phyloP scores from a whole-genome alignment of 2,797 vertebrate genomes.

The Poeciliopsis turneri region DNA sequence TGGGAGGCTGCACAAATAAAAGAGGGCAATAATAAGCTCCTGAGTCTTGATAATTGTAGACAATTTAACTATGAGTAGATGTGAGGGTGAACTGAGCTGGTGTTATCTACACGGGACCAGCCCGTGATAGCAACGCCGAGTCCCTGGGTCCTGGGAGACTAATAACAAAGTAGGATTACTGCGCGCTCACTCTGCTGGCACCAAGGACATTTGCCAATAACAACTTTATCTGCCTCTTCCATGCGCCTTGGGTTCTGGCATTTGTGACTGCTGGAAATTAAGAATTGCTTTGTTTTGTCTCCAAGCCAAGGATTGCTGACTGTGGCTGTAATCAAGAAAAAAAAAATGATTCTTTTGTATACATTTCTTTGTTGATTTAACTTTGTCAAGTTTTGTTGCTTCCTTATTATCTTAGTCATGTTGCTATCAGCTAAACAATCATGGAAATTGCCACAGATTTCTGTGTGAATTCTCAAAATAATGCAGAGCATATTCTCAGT shows the following conservation, averaged over 20 bases:
- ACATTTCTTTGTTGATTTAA: constrained; percentile 41
- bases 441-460: constrained; percentile 41
- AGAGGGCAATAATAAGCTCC: constrained; percentile 79
- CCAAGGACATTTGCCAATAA: constrained; percentile 92
- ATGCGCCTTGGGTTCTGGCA: constrained; percentile 85
- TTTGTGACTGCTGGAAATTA: constrained; percentile 89
- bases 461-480: constrained; percentile 23
- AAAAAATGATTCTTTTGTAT: constrained; percentile 13
- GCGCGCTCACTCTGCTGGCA: constrained; percentile 82
- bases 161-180: constrained; percentile 90
- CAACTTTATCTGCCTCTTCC: constrained; percentile 94
- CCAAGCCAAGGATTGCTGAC: constrained; percentile 81
- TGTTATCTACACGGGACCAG: constrained; percentile 92
- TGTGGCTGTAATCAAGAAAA: constrained; percentile 67
- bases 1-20: constrained; percentile 73
- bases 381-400: constrained; percentile 53
- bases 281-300: constrained; percentile 87
- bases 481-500: constrained; percentile 12
- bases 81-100: constrained; percentile 76
- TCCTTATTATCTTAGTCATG: constrained; percentile 51
- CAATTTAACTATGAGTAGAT: constrained; percentile 83
- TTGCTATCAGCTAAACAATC: constrained; percentile 72
- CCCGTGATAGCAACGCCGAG: constrained; percentile 88
- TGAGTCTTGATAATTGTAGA: constrained; percentile 81
- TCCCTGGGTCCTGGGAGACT: constrained; percentile 88